Percentiles rank a stretch among this genome's conserved stretches.
Evolutionary conservation across 2,113 vertebrate genomes (phyloP).

Genomic region (Sturnira hondurensis): DNA sequence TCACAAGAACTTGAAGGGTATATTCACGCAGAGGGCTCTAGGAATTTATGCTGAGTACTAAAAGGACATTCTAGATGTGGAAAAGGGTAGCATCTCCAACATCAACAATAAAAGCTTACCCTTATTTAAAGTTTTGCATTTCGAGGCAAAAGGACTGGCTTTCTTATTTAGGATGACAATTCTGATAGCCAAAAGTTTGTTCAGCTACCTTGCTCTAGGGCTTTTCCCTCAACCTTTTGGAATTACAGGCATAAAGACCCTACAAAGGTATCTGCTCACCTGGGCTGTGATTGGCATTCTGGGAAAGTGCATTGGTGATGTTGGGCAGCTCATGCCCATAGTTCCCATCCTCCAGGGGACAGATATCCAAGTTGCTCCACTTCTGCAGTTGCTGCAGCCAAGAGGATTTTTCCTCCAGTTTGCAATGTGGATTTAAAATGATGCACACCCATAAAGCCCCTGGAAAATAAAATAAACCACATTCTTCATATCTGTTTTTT

Average conservation of each 20-base stretch:
- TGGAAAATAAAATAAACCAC: conserved; percentile 77
- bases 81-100: not conserved
- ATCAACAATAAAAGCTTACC: not conserved
- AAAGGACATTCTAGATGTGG: not conserved
- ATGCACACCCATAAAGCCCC: conserved; percentile 99
- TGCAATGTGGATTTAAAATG: conserved; percentile 98
- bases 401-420: conserved; percentile 94
- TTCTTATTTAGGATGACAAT: conserved; percentile 34
- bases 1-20: conserved; percentile 2
- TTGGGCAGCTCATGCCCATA: conserved; percentile 96
- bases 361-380: conserved; percentile 97
- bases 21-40: not conserved
- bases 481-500: conserved; percentile 28
- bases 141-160: conserved; percentile 25
- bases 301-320: conserved; percentile 96
- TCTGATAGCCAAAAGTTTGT: not conserved
- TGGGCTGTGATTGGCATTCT: conserved; percentile 90
- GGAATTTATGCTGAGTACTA: not conserved
- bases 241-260: not conserved
- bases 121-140: conserved; percentile 34
- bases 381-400: conserved; percentile 97
- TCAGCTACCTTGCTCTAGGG: not conserved
- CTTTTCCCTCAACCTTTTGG: not conserved
- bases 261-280: conserved; percentile 81
- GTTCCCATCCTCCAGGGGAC: conserved; percentile 97